Evolutionary conservation across 2,888 invertebrate species (phyloP).

Genomic region (Copidosoma aretas): DNA sequence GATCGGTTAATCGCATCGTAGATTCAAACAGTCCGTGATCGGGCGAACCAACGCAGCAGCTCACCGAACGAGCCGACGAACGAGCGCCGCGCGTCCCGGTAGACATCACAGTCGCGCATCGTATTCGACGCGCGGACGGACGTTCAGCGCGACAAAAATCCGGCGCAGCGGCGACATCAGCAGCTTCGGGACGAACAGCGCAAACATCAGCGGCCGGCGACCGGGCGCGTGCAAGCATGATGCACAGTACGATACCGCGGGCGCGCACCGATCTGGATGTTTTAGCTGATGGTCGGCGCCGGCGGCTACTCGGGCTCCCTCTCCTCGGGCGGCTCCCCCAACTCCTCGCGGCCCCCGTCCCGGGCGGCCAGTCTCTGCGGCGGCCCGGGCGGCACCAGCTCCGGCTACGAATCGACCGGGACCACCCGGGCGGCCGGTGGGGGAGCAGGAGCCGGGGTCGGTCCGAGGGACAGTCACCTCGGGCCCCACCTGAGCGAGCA

Average conservation of each 20-base stretch:
- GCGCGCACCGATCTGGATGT: not conserved
- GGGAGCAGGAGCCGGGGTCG: no score
- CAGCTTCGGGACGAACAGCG: constrained; percentile 50
- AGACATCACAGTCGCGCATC: no score
- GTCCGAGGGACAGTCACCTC: constrained; percentile 53
- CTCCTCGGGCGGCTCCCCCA: constrained; percentile 47
- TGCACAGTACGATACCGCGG: no score
- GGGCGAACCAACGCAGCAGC: no score
- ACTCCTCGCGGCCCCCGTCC: constrained; percentile 53
- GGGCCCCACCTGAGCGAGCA: constrained; percentile 60
- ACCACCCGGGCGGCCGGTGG: no score
- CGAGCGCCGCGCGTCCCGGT: no score
- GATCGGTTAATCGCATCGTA: no score
- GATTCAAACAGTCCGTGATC: no score
- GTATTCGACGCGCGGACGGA: no score
- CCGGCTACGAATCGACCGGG: constrained; percentile 63
- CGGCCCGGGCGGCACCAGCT: constrained; percentile 55
- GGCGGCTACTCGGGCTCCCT: constrained; percentile 45
- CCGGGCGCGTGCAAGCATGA: no score
- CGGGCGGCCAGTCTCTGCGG: constrained; percentile 54
- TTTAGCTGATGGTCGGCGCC: not conserved
- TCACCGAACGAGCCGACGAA: no score
- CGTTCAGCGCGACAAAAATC: not conserved
- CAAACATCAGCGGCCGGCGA: not conserved
- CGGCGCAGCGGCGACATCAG: constrained; percentile 11